phyloP scores from a whole-genome alignment of 2,888 invertebrate genomes.

The Sepioteuthis lessoniana region DNA sequence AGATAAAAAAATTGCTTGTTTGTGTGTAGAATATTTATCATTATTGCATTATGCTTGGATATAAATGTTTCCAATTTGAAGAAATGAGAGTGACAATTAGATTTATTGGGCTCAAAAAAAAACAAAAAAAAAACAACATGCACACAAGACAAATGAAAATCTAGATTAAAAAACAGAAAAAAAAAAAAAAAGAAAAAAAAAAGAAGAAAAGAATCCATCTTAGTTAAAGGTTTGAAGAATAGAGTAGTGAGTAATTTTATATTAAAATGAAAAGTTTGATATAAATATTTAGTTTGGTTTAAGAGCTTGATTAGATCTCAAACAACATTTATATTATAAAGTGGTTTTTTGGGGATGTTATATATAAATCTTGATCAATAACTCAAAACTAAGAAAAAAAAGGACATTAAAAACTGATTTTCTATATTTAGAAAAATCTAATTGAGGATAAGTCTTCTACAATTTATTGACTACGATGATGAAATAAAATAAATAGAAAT shows the following conservation, averaged over 20 bases:
- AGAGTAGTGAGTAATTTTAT: not conserved
- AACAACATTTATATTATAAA: not conserved
- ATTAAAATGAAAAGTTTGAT: not conserved
- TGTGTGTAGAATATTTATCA: not conserved
- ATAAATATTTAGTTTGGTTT: not conserved
- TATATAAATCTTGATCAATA: slow-evolving; percentile 17
- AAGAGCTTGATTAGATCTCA: not conserved
- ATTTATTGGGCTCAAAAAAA: not conserved
- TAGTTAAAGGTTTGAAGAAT: not conserved
- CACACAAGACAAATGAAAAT: not conserved
- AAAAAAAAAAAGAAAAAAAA: no score
- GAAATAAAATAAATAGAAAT: not conserved
- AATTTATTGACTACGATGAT: not conserved
- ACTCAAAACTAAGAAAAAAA: not conserved
- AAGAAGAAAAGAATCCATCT: no score
- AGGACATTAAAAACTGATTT: not conserved
- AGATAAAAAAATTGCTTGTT: not conserved
- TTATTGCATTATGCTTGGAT: not conserved
- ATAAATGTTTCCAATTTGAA: not conserved
- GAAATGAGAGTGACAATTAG: no score
- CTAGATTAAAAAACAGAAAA: no score
- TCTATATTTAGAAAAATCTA: not conserved
- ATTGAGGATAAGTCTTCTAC: not conserved
- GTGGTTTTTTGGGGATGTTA: not conserved
- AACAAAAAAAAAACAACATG: no score